Evolutionary conservation across 2,888 invertebrate genomes (phyloP).

Genomic region (Carpatolechia fugitivella): DNA sequence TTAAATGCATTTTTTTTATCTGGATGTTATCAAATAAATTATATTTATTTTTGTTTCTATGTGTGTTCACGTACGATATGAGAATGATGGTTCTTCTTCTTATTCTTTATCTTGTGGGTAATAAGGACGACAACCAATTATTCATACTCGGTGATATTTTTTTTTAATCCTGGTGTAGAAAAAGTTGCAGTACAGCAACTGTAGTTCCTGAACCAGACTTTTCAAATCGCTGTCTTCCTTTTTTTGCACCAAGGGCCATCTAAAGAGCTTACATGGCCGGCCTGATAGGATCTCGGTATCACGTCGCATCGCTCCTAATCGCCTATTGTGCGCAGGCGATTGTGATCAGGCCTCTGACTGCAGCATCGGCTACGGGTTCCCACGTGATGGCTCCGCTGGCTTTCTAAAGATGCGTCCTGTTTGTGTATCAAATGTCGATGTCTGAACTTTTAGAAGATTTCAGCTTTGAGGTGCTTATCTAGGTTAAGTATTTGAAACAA

Average conservation of each 20-base stretch:
- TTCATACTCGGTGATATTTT: too few relatives aligned
- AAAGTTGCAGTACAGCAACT: too few relatives aligned
- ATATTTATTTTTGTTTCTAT: too few relatives aligned
- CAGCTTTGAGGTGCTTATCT: too few relatives aligned
- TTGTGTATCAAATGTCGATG: slow-evolving; percentile 5
- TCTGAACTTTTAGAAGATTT: not conserved
- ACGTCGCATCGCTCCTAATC: slow-evolving; percentile 57
- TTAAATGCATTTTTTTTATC: too few relatives aligned
- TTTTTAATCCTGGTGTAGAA: too few relatives aligned
- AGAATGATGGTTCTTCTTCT: too few relatives aligned
- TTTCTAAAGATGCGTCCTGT: slow-evolving; percentile 36
- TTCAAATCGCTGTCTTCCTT: slow-evolving; percentile 5
- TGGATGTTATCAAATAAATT: too few relatives aligned
- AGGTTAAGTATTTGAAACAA: too few relatives aligned
- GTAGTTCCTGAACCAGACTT: not conserved
- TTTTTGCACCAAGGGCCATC: slow-evolving; percentile 27
- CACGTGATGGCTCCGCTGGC: slow-evolving; percentile 31
- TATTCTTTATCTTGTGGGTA: too few relatives aligned
- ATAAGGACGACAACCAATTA: too few relatives aligned
- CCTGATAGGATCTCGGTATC: slow-evolving; percentile 54
- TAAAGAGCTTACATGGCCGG: slow-evolving; percentile 46
- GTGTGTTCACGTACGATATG: too few relatives aligned
- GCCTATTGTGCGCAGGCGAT: slow-evolving; percentile 63
- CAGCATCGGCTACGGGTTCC: slow-evolving; percentile 27
- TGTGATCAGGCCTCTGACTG: slow-evolving; percentile 28